A percentile compares a stretch with the other conserved stretches of the same genome.
Conservation (phyloP, 2,888 invertebrate species). For the Ferdinandea cuprea region DNA sequence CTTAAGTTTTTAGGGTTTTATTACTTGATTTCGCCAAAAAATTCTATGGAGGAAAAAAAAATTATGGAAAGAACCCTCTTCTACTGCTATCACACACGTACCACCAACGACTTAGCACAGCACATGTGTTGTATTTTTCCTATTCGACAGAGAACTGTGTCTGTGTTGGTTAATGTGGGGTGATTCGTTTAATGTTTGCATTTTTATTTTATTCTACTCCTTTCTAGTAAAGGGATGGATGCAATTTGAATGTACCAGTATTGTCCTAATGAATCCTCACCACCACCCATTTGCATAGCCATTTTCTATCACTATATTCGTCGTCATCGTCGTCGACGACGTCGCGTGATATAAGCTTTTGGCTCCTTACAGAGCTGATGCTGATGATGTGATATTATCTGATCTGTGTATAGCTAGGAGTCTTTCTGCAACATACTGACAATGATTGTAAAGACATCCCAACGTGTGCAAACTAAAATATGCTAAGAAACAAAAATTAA, state of each 20-base stretch:
- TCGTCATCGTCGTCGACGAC: too few relatives aligned
- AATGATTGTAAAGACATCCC: background rate
- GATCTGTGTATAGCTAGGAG: background rate
- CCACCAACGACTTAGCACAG: constrained; percentile 16
- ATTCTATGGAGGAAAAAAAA: constrained; percentile 14
- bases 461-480: background rate
- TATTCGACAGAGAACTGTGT: constrained; percentile 18
- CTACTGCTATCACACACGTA: constrained; percentile 25
- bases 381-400: constrained; percentile 1
- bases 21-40: constrained; percentile 31
- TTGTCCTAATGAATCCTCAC: constrained; percentile 46
- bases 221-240: constrained; percentile 32
- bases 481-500: background rate
- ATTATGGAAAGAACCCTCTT: constrained; percentile 28
- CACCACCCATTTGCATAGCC: constrained; percentile 9
- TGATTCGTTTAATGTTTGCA: constrained; percentile 5
- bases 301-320: background rate
- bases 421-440: constrained; percentile 14
- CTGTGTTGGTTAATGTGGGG: constrained; percentile 17
- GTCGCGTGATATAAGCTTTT: constrained; percentile 6
- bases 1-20: constrained; percentile 30
- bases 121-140: constrained; percentile 27
- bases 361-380: constrained; percentile 1
- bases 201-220: constrained; percentile 20
- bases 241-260: constrained; percentile 14